phyloP scores from a whole-genome alignment of 2,797 vertebrate genomes.

The Cuniculus paca region DNA sequence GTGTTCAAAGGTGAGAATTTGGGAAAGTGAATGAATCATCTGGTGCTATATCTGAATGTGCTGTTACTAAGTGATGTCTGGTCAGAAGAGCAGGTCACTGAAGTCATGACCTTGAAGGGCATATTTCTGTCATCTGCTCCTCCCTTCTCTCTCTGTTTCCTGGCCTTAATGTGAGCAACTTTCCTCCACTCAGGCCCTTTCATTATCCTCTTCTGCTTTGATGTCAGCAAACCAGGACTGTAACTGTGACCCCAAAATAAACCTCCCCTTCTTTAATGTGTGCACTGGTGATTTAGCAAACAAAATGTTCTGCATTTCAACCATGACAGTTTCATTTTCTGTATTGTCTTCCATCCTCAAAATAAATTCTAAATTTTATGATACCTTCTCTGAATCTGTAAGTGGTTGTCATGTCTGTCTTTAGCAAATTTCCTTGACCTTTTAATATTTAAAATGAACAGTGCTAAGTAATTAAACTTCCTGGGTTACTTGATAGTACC shows the following conservation, averaged over 20 bases:
- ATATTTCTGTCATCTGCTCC: not conserved
- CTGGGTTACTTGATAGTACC: no score
- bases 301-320: not conserved
- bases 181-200: not conserved
- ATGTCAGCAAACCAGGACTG: not conserved
- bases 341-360: not conserved
- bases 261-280: not conserved
- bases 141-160: not conserved
- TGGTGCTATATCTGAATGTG: not conserved
- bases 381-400: not conserved
- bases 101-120: not conserved
- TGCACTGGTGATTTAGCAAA: not conserved
- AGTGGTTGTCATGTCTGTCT: not conserved
- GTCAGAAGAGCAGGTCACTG: not conserved
- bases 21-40: not conserved
- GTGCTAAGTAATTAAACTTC: not conserved
- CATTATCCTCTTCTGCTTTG: not conserved
- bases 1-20: not conserved
- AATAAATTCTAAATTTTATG: not conserved
- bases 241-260: not conserved
- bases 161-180: not conserved
- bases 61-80: not conserved
- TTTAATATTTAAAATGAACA: not conserved
- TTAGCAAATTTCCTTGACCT: not conserved
- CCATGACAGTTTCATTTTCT: not conserved